Conservation (phyloP, 2,888 invertebrate species). For the Ormyrus labotus region DNA sequence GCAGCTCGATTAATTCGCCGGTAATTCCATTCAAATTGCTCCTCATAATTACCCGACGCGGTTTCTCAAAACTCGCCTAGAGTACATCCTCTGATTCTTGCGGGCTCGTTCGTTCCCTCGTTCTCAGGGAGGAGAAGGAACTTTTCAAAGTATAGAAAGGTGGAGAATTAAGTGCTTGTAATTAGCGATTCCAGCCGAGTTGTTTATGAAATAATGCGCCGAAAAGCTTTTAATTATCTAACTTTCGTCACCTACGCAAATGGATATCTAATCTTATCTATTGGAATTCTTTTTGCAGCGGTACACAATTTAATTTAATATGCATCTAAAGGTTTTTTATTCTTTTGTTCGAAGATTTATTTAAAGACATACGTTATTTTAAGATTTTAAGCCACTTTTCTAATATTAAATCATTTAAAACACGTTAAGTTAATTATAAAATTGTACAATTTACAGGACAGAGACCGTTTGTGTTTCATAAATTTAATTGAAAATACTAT, state of each 20-base stretch:
- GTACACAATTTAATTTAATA: background rate
- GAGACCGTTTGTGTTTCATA: background rate
- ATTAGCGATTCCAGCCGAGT: background rate
- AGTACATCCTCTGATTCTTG: background rate
- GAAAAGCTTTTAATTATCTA: slow-evolving; percentile 28
- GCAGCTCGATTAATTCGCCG: background rate
- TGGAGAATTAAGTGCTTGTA: background rate
- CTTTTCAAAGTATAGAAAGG: too few relatives aligned
- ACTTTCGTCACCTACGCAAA: slow-evolving; percentile 1
- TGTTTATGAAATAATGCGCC: background rate
- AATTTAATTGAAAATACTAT: too few relatives aligned
- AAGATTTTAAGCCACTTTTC: too few relatives aligned
- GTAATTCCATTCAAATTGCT: slow-evolving; percentile 22
- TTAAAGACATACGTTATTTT: too few relatives aligned
- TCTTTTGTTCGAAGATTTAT: too few relatives aligned
- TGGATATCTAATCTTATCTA: slow-evolving; percentile 38
- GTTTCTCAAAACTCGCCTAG: background rate
- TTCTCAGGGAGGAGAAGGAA: too few relatives aligned
- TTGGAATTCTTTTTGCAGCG: background rate
- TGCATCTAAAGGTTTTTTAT: too few relatives aligned
- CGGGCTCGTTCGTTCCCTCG: too few relatives aligned
- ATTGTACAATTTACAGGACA: too few relatives aligned
- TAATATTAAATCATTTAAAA: too few relatives aligned
- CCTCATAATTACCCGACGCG: slow-evolving; percentile 12
- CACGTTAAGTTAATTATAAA: too few relatives aligned